phyloP scores from a whole-genome alignment of 2,888 invertebrate species.

The Mongoloraphidia duomilia region DNA sequence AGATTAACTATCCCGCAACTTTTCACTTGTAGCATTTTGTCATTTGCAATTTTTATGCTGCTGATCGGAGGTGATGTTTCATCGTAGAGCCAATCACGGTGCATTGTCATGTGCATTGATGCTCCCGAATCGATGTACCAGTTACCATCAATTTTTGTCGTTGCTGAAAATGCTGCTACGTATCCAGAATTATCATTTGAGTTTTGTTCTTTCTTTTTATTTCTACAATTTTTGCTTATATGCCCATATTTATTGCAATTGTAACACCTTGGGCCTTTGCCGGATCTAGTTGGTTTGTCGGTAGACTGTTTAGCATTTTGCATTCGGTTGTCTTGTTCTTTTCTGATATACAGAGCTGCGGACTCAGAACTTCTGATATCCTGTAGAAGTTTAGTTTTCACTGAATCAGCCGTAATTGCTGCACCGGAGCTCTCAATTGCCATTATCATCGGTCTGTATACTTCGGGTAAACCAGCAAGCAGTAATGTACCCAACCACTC shows the following conservation, averaged over 20 bases:
- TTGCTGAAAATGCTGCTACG: slow-evolving; percentile 3
- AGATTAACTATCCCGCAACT: no score
- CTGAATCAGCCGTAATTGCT: slow-evolving; percentile 16
- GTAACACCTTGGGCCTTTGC: slow-evolving; percentile 5
- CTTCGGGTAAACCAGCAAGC: slow-evolving; percentile 18
- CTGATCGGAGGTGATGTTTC: not conserved
- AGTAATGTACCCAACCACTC: slow-evolving; percentile 21
- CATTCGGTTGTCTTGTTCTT: slow-evolving; percentile 2
- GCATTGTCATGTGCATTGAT: slow-evolving; percentile 9
- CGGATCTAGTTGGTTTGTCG: not conserved
- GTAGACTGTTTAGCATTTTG: not conserved
- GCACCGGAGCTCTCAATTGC: slow-evolving; percentile 17
- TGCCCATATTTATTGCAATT: slow-evolving; percentile 8
- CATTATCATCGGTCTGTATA: slow-evolving; percentile 20
- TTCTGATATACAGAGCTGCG: not conserved
- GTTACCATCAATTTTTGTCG: not conserved
- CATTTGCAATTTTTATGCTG: no score
- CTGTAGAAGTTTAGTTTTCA: slow-evolving; percentile 19
- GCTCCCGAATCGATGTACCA: slow-evolving; percentile 14
- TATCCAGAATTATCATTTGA: slow-evolving; percentile 2
- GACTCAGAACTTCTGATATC: slow-evolving; percentile 9
- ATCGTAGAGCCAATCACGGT: slow-evolving; percentile 1
- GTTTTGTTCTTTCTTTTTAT: slow-evolving; percentile 1
- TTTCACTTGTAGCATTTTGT: no score
- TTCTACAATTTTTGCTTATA: slow-evolving; percentile 4